These are phyloP conservation scores for Corydoras sp. DNA, from an alignment of 2,113 vertebrate species.

Conservation along the genomic window DNA sequence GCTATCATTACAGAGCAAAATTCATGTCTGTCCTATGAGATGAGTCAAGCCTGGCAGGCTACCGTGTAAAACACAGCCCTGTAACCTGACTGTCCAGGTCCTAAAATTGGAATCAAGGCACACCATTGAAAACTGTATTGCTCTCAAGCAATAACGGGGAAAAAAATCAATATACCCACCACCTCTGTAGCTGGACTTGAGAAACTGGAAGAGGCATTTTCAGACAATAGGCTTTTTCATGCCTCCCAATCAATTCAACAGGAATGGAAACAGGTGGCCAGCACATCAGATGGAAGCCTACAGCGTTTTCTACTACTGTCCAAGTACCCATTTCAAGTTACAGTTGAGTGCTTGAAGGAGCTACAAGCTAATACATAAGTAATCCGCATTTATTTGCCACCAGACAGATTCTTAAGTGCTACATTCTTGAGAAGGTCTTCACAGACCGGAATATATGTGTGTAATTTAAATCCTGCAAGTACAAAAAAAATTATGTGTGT, in stretches of 20 bases:
- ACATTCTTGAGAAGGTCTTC: no score
- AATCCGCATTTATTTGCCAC: no score
- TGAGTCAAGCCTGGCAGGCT: slow-evolving; percentile 41
- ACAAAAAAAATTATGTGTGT: no score
- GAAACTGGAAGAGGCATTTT: slow-evolving; percentile 42
- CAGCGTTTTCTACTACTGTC: no score
- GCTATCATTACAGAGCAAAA: slow-evolving; percentile 27
- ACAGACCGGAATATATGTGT: no score
- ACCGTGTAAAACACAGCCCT: slow-evolving; percentile 50
- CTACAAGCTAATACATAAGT: no score
- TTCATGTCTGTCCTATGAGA: slow-evolving; percentile 51
- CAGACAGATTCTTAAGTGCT: no score
- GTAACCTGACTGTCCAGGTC: slow-evolving; percentile 48
- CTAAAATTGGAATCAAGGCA: slow-evolving; percentile 52
- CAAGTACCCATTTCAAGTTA: no score
- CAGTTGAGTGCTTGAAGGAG: no score
- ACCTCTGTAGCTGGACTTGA: slow-evolving; percentile 38
- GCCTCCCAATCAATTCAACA: slow-evolving; percentile 37
- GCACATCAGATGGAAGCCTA: no score
- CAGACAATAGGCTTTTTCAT: slow-evolving; percentile 43
- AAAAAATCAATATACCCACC: slow-evolving; percentile 52
- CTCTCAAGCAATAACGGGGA: slow-evolving; percentile 40
- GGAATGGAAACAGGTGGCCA: slow-evolving; percentile 1
- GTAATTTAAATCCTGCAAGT: no score
- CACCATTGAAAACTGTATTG: slow-evolving; percentile 53